Conservation (phyloP, 2,113 vertebrate genomes). For the Oncorhynchus clarkii region DNA sequence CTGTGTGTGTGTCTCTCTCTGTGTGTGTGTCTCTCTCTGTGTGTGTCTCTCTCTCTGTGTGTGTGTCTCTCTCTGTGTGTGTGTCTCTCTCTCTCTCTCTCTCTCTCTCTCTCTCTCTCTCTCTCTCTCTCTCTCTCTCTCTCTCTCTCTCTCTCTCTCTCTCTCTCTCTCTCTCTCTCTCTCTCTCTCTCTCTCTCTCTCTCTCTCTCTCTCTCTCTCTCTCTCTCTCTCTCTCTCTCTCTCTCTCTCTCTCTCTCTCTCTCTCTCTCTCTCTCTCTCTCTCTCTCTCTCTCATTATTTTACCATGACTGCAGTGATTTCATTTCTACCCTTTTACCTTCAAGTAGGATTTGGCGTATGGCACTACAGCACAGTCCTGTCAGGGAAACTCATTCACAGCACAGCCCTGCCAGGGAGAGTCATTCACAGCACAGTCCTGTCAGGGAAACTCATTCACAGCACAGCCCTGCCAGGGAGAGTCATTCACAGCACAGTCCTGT, state of each 20-base stretch:
- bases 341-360: constrained; percentile 56
- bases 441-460: no score
- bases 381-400: no score
- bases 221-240: neutral
- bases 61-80: no score
- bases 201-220: no score
- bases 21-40: no score
- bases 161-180: no score
- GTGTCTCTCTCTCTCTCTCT: constrained; percentile 9
- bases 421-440: constrained; percentile 6
- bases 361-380: constrained; percentile 6
- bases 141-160: no score
- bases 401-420: no score
- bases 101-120: neutral
- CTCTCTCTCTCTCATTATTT: constrained; percentile 56
- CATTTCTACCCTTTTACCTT: constrained; percentile 51
- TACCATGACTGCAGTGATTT: constrained; percentile 65
- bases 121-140: neutral
- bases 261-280: neutral
- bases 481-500: no score
- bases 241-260: no score
- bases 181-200: constrained; percentile 29
- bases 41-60: neutral
- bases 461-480: no score
- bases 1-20: no score